A percentile compares a stretch with the other conserved stretches of the same genome.
phyloP scores from a whole-genome alignment of 2,888 invertebrate genomes.

The Ormyrus nitidulus region DNA sequence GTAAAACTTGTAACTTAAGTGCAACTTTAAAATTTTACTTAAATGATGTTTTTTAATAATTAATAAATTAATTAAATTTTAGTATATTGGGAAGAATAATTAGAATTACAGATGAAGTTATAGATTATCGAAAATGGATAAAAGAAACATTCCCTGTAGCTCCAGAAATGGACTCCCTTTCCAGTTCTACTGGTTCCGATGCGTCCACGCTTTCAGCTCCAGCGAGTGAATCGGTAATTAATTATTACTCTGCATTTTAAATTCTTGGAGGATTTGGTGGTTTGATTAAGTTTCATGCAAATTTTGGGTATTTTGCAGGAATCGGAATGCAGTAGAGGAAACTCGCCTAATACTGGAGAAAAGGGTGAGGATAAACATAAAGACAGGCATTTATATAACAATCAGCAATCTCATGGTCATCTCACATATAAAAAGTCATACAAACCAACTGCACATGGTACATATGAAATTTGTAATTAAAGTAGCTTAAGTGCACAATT shows the following conservation, averaged over 20 bases:
- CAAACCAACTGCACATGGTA: conserved; percentile 70
- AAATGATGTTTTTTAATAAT: no score
- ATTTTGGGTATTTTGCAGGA: conserved; percentile 62
- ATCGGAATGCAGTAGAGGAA: conserved; percentile 74
- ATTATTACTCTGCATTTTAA: conserved; percentile 14
- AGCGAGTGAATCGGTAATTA: conserved; percentile 72
- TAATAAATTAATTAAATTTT: conserved; percentile 56
- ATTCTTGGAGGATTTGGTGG: neutral
- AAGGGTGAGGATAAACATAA: conserved; percentile 70
- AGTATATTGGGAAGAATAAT: conserved; percentile 93
- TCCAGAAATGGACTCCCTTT: conserved; percentile 71
- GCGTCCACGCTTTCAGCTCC: conserved; percentile 74
- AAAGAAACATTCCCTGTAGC: conserved; percentile 76
- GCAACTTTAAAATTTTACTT: neutral
- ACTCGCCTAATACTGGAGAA: conserved; percentile 73
- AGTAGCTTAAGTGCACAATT: no score
- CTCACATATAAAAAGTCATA: conserved; percentile 70
- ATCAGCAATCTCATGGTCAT: conserved; percentile 68
- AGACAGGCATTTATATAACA: conserved; percentile 68
- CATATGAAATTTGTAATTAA: conserved; percentile 45
- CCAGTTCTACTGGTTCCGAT: conserved; percentile 74
- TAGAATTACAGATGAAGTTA: conserved; percentile 94
- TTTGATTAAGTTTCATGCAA: neutral
- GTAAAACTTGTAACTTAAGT: conserved; percentile 62
- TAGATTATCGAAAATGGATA: conserved; percentile 83